A percentile compares a stretch with the other conserved stretches of the same genome.
These are phyloP conservation scores for Prionace glauca DNA, from an alignment of 2,797 vertebrate genomes.

Conservation along the genomic window DNA sequence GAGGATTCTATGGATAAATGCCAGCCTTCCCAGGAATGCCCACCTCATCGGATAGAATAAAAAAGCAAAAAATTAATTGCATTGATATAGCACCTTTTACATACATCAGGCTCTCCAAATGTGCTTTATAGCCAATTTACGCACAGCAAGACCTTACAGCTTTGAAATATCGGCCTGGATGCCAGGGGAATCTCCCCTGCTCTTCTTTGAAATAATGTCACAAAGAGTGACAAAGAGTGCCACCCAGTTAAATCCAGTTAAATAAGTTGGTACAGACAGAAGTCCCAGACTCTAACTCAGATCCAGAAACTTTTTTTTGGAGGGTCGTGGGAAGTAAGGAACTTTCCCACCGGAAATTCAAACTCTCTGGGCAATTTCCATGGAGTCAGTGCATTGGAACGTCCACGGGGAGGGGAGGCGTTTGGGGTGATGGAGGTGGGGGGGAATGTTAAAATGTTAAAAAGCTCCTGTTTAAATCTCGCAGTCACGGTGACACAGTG, in stretches of 20 bases:
- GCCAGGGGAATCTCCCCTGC: neutral
- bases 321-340: no score
- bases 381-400: no score
- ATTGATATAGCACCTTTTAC: neutral
- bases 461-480: neutral
- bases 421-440: no score
- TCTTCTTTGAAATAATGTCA: neutral
- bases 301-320: no score
- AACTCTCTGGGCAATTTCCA: no score
- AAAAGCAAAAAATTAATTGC: neutral
- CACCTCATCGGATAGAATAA: neutral
- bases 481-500: neutral
- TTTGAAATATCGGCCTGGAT: neutral
- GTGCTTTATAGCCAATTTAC: neutral
- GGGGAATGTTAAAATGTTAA: neutral
- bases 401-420: no score
- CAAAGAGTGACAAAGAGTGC: no score
- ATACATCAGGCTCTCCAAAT: neutral
- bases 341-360: no score
- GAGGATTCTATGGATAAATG: neutral
- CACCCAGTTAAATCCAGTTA: no score
- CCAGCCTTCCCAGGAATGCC: neutral
- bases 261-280: no score
- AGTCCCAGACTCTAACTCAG: no score
- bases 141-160: neutral